phyloP scores from a whole-genome alignment of 2,113 vertebrate genomes.

The Anarrhichthys ocellatus region DNA sequence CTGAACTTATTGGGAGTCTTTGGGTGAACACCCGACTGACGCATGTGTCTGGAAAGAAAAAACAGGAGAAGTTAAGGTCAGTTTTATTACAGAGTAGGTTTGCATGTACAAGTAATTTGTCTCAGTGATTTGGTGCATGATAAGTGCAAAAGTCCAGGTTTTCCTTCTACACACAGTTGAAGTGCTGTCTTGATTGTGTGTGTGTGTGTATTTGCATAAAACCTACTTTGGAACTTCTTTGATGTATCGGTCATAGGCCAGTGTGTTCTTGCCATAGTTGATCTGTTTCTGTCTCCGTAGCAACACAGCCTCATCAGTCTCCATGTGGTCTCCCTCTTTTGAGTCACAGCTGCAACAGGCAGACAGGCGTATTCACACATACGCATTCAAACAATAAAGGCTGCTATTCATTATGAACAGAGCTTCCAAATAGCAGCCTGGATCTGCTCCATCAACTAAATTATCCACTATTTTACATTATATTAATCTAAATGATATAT shows the following conservation, averaged over 20 bases:
- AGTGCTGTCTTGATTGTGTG: background rate
- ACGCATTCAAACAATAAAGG: background rate
- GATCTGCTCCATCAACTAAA: background rate
- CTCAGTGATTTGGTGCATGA: background rate
- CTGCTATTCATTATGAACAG: background rate
- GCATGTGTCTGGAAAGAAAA: slow-evolving; percentile 84
- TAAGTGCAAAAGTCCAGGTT: background rate
- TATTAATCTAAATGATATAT: background rate
- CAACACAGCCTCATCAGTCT: slow-evolving; percentile 91
- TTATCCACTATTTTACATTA: background rate
- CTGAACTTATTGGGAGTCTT: slow-evolving; percentile 98
- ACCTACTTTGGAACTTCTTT: slow-evolving; percentile 93
- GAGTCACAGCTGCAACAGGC: slow-evolving; percentile 89
- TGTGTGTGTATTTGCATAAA: background rate
- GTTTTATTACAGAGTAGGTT: background rate
- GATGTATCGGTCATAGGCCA: slow-evolving; percentile 94
- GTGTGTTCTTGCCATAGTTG: slow-evolving; percentile 96
- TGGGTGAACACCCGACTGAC: slow-evolving; percentile 92
- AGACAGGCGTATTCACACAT: background rate
- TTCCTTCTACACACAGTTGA: background rate
- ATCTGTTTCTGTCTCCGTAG: slow-evolving; percentile 97
- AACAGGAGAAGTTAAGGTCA: background rate
- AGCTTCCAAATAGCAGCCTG: background rate
- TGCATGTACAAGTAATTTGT: background rate
- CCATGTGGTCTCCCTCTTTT: slow-evolving; percentile 89